These are phyloP conservation scores for Halictus rubicundus DNA, from an alignment of 1,140 invertebrate species.

Conservation along the genomic window DNA sequence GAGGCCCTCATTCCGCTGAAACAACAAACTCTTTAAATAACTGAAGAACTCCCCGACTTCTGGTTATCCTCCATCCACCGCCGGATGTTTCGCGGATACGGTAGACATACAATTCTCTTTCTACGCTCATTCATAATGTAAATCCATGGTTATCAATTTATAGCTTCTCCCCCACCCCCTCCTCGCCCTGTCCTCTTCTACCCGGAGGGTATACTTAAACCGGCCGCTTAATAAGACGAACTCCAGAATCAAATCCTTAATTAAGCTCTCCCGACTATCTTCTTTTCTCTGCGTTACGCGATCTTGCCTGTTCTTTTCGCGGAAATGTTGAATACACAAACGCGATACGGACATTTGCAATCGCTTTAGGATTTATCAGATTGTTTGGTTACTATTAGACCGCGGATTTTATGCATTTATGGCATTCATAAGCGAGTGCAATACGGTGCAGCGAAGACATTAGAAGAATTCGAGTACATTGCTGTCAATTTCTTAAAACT, in stretches of 20 bases:
- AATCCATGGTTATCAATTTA: conserved; percentile 2
- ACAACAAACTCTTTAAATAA: conserved; percentile 4
- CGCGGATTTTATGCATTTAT: too few relatives aligned
- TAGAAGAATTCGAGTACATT: too few relatives aligned
- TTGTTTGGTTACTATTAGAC: too few relatives aligned
- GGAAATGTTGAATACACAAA: neutral
- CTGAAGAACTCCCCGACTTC: neutral
- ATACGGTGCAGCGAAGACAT: too few relatives aligned
- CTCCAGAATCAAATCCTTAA: neutral
- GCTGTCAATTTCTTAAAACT: too few relatives aligned
- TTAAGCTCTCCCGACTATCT: neutral
- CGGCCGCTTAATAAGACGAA: neutral
- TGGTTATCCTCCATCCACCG: neutral
- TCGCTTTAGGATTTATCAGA: too few relatives aligned
- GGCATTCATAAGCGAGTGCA: too few relatives aligned
- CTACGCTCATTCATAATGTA: neutral
- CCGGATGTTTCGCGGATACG: neutral
- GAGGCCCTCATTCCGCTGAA: neutral
- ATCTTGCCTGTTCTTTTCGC: neutral
- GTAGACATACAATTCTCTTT: neutral
- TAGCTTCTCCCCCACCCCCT: neutral
- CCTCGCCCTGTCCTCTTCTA: neutral
- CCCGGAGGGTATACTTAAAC: neutral
- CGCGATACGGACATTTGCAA: too few relatives aligned
- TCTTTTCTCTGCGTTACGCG: neutral